A percentile compares a stretch with the other conserved stretches of the same genome.
phyloP scores from a whole-genome alignment of 2,113 vertebrate genomes.

The Macrotus californicus region DNA sequence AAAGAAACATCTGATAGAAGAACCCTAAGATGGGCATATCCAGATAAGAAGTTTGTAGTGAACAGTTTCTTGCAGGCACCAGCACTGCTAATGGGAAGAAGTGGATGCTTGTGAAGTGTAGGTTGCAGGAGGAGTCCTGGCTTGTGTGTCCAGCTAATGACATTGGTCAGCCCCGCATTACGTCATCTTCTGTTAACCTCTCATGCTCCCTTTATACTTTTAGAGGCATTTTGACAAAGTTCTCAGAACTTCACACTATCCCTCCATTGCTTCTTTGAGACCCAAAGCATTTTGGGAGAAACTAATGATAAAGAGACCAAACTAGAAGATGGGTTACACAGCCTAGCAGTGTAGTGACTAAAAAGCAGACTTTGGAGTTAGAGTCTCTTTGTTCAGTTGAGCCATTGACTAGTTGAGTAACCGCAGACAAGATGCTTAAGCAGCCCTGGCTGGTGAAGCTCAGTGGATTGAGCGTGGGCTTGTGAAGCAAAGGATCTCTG shows the following conservation, averaged over 20 bases:
- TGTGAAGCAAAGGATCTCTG: no score
- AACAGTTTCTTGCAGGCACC: background rate
- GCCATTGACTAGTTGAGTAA: background rate
- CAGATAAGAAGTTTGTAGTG: background rate
- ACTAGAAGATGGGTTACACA: background rate
- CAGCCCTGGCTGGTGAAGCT: no score
- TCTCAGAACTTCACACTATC: background rate
- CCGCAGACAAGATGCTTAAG: background rate
- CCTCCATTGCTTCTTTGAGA: background rate
- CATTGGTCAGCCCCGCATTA: background rate
- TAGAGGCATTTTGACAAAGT: background rate
- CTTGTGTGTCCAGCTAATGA: no score
- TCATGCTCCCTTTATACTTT: background rate
- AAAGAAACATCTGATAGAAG: background rate
- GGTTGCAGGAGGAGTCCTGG: background rate
- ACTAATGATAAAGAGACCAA: background rate
- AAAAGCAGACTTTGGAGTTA: background rate
- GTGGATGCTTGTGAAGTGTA: background rate
- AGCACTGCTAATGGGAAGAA: background rate
- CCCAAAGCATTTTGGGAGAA: background rate
- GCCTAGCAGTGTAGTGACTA: background rate
- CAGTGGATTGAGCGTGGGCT: no score
- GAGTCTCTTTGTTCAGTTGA: background rate
- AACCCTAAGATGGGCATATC: background rate
- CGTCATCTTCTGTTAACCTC: background rate